Percentiles rank a stretch among this genome's conserved stretches.
Conservation (phyloP, 30 jellyfish, hydroid and myxozoan species). For the Cassiopea andromeda region DNA sequence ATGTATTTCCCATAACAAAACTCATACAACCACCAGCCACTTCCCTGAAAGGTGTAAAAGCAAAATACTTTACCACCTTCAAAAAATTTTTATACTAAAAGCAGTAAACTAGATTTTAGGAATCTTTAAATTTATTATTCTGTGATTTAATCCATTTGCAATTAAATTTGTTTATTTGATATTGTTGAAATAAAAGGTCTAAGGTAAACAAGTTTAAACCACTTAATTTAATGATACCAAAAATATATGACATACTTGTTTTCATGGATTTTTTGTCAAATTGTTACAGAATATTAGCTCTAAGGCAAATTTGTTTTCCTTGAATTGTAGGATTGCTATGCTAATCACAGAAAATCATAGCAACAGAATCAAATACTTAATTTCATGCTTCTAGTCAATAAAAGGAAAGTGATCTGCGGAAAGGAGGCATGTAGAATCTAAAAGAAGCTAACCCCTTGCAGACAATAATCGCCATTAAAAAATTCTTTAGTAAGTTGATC, state of each 20-base stretch:
- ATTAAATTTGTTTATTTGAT: no score
- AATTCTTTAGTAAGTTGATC: conserved; percentile 80
- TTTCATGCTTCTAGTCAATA: neutral
- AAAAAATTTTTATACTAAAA: no score
- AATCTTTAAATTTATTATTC: no score
- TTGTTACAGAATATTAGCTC: neutral
- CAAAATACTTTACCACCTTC: neutral
- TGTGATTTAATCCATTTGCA: no score
- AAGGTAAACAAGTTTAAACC: no score
- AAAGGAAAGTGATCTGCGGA: neutral
- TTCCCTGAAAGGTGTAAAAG: conserved; percentile 65
- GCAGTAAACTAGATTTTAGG: no score
- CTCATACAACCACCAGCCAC: conserved; percentile 99
- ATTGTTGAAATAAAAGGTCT: no score
- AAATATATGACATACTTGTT: no score
- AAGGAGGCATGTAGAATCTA: neutral
- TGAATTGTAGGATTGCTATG: neutral
- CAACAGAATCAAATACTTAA: no score
- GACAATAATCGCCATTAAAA: conserved; percentile 90
- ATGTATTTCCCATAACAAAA: conserved; percentile 89
- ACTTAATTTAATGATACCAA: no score
- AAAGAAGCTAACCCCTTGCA: conserved; percentile 81
- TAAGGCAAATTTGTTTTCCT: neutral
- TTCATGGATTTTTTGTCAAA: neutral
- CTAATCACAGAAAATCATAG: neutral